Percentiles rank a stretch among this genome's conserved stretches.
Evolutionary conservation across 1,140 invertebrate species (phyloP).

Genomic region (Coboldia fuscipes): DNA sequence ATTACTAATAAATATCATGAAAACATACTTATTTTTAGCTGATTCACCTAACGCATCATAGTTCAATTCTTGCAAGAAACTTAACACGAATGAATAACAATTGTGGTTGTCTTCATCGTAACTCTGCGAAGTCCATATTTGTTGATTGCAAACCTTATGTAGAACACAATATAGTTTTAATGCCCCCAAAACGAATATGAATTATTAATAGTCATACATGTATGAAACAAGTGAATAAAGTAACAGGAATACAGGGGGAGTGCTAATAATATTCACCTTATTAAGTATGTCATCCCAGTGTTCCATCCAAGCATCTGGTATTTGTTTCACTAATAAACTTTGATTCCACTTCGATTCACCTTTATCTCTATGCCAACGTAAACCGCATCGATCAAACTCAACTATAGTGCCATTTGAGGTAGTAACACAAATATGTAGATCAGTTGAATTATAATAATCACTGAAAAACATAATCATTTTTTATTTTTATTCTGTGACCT

Average conservation of each 20-base stretch:
- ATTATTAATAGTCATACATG: too few relatives aligned
- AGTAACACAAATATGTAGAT: slow-evolving; percentile 65
- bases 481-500: too few relatives aligned
- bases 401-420: slow-evolving; percentile 48
- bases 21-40: slow-evolving; percentile 24
- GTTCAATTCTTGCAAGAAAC: slow-evolving; percentile 41
- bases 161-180: too few relatives aligned
- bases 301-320: slow-evolving; percentile 39
- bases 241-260: too few relatives aligned
- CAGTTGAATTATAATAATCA: slow-evolving; percentile 53
- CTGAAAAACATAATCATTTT: too few relatives aligned
- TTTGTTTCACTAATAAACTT: slow-evolving; percentile 44
- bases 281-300: slow-evolving; percentile 53
- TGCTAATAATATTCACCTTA: slow-evolving; percentile 27
- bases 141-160: slow-evolving; percentile 35
- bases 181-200: too few relatives aligned
- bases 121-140: slow-evolving; percentile 36
- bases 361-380: slow-evolving; percentile 26
- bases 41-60: slow-evolving; percentile 37
- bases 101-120: slow-evolving; percentile 53
- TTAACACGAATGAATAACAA: slow-evolving; percentile 59
- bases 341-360: slow-evolving; percentile 36
- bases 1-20: slow-evolving; percentile 11
- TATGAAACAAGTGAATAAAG: too few relatives aligned
- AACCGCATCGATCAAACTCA: slow-evolving; percentile 53